Evolutionary conservation across 2,113 vertebrate genomes (phyloP).

Genomic region (Brienomyrus brachyistius): DNA sequence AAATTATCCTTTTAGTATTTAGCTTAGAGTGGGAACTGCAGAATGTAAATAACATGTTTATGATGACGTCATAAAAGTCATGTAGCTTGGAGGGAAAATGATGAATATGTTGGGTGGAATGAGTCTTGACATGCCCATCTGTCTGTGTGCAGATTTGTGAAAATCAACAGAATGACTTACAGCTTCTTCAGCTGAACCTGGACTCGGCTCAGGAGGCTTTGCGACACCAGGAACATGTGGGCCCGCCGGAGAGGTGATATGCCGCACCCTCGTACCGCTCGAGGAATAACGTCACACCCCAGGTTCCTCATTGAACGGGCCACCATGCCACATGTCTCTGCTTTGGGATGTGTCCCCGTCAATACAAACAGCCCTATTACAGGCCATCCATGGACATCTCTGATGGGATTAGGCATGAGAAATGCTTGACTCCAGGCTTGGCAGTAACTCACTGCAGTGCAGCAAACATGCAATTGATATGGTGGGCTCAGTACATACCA

Average conservation of each 20-base stretch:
- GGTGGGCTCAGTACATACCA: background rate
- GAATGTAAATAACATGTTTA: background rate
- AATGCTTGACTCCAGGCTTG: background rate
- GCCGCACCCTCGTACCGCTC: background rate
- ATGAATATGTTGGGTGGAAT: background rate
- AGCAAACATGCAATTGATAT: background rate
- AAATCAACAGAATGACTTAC: conserved; percentile 74
- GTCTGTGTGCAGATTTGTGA: conserved; percentile 64
- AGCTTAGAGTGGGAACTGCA: background rate
- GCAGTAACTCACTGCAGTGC: background rate
- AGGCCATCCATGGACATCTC: background rate
- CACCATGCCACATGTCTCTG: background rate
- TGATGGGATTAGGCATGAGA: background rate
- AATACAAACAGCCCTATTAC: background rate
- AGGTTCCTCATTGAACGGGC: background rate
- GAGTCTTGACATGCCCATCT: background rate
- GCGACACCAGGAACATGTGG: conserved; percentile 42
- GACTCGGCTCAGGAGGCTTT: conserved; percentile 60
- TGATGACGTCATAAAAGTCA: background rate
- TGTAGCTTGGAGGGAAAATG: background rate
- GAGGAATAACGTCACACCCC: background rate
- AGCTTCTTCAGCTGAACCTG: conserved; percentile 69
- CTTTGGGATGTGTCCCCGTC: background rate
- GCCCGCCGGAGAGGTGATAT: conserved; percentile 56
- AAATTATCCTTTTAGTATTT: background rate